These are phyloP conservation scores for Caligus rogercresseyi DNA, from an alignment of 1,140 invertebrate genomes.

Conservation along the genomic window DNA sequence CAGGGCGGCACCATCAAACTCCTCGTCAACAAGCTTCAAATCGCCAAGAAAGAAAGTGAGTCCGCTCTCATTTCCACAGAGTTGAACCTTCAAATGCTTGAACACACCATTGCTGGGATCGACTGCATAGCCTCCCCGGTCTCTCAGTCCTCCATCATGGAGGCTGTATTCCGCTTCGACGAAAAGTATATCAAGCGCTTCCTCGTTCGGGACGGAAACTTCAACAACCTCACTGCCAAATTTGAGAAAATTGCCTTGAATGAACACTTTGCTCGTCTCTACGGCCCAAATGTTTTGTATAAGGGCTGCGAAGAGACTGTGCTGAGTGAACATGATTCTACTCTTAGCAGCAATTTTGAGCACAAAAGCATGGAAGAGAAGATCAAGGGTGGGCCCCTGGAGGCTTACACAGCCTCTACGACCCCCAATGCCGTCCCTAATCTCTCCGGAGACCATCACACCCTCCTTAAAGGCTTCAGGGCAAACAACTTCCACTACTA, in stretches of 20 bases:
- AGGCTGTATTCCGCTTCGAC: not conserved
- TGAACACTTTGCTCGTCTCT: constrained; percentile 32
- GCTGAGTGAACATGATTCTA: not conserved
- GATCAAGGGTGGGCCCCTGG: not conserved
- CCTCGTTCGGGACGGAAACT: not conserved
- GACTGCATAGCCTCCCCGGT: constrained; percentile 36
- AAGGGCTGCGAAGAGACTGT: not conserved
- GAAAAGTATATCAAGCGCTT: constrained; percentile 2
- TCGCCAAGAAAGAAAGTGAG: constrained; percentile 29
- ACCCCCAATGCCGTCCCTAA: not conserved
- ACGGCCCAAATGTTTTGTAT: constrained; percentile 28
- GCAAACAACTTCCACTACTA: not conserved
- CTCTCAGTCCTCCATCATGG: not conserved
- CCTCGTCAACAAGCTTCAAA: constrained; percentile 39
- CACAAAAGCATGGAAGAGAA: not conserved
- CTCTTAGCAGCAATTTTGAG: no score
- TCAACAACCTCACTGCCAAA: not conserved
- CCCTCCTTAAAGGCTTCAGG: not conserved
- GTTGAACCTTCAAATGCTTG: constrained; percentile 35
- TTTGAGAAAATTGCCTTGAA: constrained; percentile 23
- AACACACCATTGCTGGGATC: constrained; percentile 38
- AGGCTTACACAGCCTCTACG: not conserved
- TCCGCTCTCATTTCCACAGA: constrained; percentile 32
- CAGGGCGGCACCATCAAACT: constrained; percentile 46
- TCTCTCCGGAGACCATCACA: not conserved